Evolutionary conservation across 2,797 vertebrate genomes (phyloP), one percentile per base, ranked within the genome.

Genomic region (Brotula barbata): DNA sequence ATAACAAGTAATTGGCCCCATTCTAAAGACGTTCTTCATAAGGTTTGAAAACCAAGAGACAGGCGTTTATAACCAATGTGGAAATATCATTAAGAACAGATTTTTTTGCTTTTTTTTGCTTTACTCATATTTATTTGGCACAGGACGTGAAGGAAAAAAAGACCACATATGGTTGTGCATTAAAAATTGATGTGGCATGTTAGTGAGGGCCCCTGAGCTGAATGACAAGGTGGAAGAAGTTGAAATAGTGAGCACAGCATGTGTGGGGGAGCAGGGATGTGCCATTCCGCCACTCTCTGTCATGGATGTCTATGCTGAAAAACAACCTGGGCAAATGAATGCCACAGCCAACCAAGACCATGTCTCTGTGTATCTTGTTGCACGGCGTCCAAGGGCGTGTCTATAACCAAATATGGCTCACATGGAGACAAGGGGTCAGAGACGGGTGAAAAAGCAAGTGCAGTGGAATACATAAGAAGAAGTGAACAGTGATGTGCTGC

Each of bases 141-240:
- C 60, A 73, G 58, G 67, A 85, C 58, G 58, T 66, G 77, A 75
- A 68, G 15, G 44, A 81, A 82, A 87, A 86, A 77, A 83, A 71
- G 66, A 58, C 64, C 20, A 59, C 84, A 85, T 87, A 88, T 88
- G 88, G 85, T 48, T 71, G 68, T 47, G 73, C 73, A 85, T 89
- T 86, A 89, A 88, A 91, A 85, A 90, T 89, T 46, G 31, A 90
- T 88, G 72, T 23, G 43, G 44, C 39, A 79, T 70, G 77, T 76
- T 73, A 76, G 65, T 48, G 66, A 68, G 64, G 68, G 66, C 66
- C 82, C 71, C 70, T 69, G 77, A 85, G 80, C 68, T 3, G 62
- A 87, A 80, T 80, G 81, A 82, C 77, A 76, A 85, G 68, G 68
- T 73, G 51, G 21, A 60, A 41, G 50, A 51, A 78, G 47, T 49